Evolutionary conservation across 2,113 vertebrate genomes (phyloP), one percentile per base, ranked within the genome.

Genomic region (Siniperca chuatsi): DNA sequence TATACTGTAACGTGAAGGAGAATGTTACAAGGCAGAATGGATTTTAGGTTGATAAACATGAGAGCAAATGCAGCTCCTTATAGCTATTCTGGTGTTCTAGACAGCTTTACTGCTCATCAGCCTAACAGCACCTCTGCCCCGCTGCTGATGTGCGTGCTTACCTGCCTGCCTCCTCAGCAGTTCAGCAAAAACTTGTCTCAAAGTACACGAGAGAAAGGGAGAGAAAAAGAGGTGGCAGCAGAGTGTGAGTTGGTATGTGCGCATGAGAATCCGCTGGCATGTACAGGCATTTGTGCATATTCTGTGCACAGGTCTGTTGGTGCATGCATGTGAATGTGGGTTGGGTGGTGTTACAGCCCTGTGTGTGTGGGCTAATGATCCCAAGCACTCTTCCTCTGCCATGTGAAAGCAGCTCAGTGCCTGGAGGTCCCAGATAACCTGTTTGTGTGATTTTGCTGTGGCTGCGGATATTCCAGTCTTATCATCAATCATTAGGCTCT

Each of bases 401-500:
- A 86, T 44, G 87, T 87, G 73, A 85, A 87, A 86, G 87, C 79
- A 90, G 91, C 87, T 89, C 60, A 80, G 90, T 73, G 91, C 89
- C 87, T 81, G 70, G 77, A 90, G 92, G 91, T 92, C 92, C 89
- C 92, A 92, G 85, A 89, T 93, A 93, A 93, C 93, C 89, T 92
- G 93, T 94, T 90, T 91, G 92, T 90, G 87, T 83, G 79, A 88
- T 93, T 95, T 90, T 93, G 94, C 93, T 93, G 93, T 65, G 82
- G 88, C 87, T 92, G 95, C 94, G 72, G 90, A 92, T 94, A 92
- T 91, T 86, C 82, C 16, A 6, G 83, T 81, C 91, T 92, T 86
- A 93, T 93, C 94, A 95, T 95, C 94, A 92, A 94, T 95, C 95
- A 95, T 93, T 92, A 92, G 87, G 84, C 81, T 88, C 92, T 89